A percentile compares a stretch with the other conserved stretches of the same genome.
These are phyloP conservation scores for Drosophila tanythrix DNA, from an alignment of 2,888 invertebrate species.

Conservation along the genomic window DNA sequence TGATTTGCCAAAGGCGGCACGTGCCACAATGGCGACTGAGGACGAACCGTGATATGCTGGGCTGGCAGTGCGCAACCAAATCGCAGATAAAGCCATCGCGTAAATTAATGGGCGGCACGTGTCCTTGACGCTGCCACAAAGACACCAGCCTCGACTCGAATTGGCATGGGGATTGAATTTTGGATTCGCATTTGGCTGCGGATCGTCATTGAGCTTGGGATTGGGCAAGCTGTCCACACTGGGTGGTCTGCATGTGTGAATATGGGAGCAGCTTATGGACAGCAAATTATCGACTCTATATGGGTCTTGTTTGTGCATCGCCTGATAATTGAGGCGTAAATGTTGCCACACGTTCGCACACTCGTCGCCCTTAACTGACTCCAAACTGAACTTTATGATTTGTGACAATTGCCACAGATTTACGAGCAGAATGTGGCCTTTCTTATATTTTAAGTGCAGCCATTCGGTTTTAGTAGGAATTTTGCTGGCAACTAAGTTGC, in stretches of 20 bases:
- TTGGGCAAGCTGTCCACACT: constrained; percentile 55
- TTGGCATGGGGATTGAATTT: constrained; percentile 24
- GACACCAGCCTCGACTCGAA: constrained; percentile 20
- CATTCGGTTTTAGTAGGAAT: constrained; percentile 20
- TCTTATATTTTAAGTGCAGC: constrained; percentile 1
- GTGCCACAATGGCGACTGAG: constrained; percentile 59
- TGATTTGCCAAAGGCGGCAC: constrained; percentile 77
- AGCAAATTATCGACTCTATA: constrained; percentile 68
- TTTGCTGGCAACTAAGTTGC: constrained; percentile 53
- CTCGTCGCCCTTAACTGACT: constrained; percentile 33
- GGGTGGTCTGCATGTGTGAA: constrained; percentile 66
- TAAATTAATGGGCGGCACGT: constrained; percentile 84
- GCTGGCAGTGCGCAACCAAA: constrained; percentile 69
- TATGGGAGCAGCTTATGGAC: constrained; percentile 62
- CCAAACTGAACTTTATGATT: constrained; percentile 38
- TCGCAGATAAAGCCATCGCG: constrained; percentile 74
- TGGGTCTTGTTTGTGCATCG: constrained; percentile 35
- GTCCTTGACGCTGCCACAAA: constrained; percentile 56
- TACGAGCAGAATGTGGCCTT: constrained; percentile 35
- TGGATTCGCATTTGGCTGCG: constrained; percentile 13
- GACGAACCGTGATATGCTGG: constrained; percentile 26
- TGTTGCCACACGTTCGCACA: constrained; percentile 73
- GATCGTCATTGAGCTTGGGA: constrained; percentile 7
- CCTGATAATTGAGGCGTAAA: constrained; percentile 78
- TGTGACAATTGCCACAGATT: constrained; percentile 46